Evolutionary conservation across 2,113 vertebrate species (phyloP).

Genomic region (Carassius gibelio): DNA sequence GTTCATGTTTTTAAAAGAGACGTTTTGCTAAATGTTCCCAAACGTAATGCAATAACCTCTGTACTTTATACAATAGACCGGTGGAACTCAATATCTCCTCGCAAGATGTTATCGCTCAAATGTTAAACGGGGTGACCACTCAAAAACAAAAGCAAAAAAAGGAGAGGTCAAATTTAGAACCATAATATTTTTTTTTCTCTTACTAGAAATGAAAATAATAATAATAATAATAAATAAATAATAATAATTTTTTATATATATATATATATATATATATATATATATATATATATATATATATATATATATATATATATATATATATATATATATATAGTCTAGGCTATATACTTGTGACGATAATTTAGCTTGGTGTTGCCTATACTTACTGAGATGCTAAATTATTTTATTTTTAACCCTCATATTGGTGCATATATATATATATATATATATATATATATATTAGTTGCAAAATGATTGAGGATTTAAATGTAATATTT

Average conservation of each 20-base stretch:
- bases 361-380: not conserved
- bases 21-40: conserved; percentile 79
- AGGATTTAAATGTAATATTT: not conserved
- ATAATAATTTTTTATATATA: too few relatives aligned
- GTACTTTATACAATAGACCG: conserved; percentile 80
- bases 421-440: not conserved
- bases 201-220: not conserved
- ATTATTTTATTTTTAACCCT: not conserved
- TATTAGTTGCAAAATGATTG: not conserved
- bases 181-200: not conserved
- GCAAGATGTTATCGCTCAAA: conserved; percentile 84
- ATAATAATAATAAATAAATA: too few relatives aligned
- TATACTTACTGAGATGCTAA: not conserved
- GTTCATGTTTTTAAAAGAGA: conserved; percentile 84
- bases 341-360: not conserved
- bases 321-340: too few relatives aligned
- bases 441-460: not conserved
- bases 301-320: too few relatives aligned
- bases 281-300: too few relatives aligned
- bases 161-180: conserved; percentile 22
- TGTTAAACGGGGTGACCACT: conserved; percentile 76
- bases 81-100: conserved; percentile 84
- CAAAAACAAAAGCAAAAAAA: conserved; percentile 69
- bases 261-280: too few relatives aligned
- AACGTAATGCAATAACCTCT: conserved; percentile 81